Evolutionary conservation across 2,113 vertebrate genomes (phyloP).

Genomic region (Maccullochella peelii): DNA sequence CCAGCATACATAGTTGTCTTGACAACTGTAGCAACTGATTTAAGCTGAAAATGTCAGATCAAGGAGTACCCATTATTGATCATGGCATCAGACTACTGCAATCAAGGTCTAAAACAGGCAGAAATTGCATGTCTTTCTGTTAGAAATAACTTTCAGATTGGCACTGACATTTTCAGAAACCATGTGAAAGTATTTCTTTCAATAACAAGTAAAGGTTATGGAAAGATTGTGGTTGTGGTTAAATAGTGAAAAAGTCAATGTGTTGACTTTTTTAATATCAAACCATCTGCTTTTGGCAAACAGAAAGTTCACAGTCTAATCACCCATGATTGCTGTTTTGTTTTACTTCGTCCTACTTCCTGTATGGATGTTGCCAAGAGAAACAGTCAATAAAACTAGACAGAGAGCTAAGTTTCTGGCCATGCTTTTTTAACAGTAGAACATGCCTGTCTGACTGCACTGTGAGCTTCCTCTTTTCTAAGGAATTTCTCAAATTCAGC

Average conservation of each 20-base stretch:
- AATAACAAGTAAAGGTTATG: background rate
- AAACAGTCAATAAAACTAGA: background rate
- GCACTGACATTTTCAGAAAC: background rate
- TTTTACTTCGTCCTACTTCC: background rate
- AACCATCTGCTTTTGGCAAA: background rate
- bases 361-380: background rate
- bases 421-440: constrained; percentile 1
- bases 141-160: too few species aligned
- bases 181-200: background rate
- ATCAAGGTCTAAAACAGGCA: too few species aligned
- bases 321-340: background rate
- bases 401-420: background rate
- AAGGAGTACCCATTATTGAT: too few species aligned
- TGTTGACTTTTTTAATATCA: background rate
- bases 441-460: background rate
- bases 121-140: too few species aligned
- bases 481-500: constrained; percentile 32
- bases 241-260: background rate
- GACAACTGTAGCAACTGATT: too few species aligned
- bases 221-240: background rate
- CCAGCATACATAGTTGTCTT: too few species aligned
- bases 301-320: background rate
- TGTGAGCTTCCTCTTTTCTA: constrained; percentile 6
- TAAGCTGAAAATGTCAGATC: too few species aligned
- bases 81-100: too few species aligned